Conservation (phyloP, 2,888 invertebrate genomes). For the Trisateles emortualis region DNA sequence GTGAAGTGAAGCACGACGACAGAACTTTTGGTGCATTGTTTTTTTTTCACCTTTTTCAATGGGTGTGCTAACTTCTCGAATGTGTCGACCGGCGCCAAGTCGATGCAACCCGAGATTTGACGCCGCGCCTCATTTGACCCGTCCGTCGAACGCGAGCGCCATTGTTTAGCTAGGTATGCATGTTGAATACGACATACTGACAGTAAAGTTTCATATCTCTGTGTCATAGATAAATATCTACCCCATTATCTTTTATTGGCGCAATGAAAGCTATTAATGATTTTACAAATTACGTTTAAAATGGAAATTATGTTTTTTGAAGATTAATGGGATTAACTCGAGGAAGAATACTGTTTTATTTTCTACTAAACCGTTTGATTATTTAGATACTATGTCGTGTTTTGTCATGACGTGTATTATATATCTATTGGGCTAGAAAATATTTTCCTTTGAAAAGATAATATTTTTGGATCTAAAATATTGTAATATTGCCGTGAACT, state of each 20-base stretch:
- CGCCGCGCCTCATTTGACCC: conserved; percentile 82
- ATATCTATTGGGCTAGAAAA: too few relatives aligned
- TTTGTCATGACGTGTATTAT: too few relatives aligned
- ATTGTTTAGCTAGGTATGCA: conserved; percentile 73
- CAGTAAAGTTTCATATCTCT: conserved; percentile 60
- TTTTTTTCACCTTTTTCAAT: conserved; percentile 65
- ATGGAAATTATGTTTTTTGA: conserved; percentile 1
- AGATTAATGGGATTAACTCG: neutral
- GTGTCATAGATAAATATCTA: conserved; percentile 58
- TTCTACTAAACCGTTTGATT: too few relatives aligned
- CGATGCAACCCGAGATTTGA: conserved; percentile 82
- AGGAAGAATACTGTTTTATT: too few relatives aligned
- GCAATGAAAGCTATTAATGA: conserved; percentile 17
- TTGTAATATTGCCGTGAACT: too few relatives aligned
- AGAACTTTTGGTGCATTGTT: conserved; percentile 69
- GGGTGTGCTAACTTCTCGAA: conserved; percentile 76
- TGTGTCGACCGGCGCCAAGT: conserved; percentile 77
- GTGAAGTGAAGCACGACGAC: conserved; percentile 73
- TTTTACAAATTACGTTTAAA: conserved; percentile 2
- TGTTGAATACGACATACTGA: conserved; percentile 68
- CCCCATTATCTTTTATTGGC: conserved; percentile 35
- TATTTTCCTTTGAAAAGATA: too few relatives aligned
- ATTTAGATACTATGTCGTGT: too few relatives aligned
- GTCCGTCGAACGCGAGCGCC: conserved; percentile 69
- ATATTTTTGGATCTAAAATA: too few relatives aligned